Conservation (phyloP, 2,888 invertebrate genomes). For the Lordiphosa andalusiaca region DNA sequence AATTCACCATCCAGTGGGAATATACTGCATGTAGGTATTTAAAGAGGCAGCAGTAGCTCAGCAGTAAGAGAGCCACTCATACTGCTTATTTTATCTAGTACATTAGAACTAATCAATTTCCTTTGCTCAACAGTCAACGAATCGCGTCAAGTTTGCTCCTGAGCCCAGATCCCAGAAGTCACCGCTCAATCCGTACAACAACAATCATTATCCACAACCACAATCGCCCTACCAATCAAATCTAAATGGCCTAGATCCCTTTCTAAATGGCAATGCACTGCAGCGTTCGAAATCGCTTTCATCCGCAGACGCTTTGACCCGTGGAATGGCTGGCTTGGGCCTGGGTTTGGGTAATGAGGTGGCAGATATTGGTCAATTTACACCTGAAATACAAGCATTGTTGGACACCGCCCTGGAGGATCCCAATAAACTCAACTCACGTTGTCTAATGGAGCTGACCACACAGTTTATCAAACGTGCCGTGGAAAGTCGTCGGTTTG, state of each 20-base stretch:
- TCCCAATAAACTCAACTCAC: slow-evolving; percentile 88
- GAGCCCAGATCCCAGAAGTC: slow-evolving; percentile 75
- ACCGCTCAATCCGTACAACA: slow-evolving; percentile 32
- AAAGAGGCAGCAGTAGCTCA: too few relatives aligned
- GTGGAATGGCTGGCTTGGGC: slow-evolving; percentile 85
- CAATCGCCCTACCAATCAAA: slow-evolving; percentile 48
- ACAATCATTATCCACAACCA: slow-evolving; percentile 48
- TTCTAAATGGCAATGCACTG: slow-evolving; percentile 78
- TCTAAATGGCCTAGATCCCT: slow-evolving; percentile 64
- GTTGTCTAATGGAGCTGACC: slow-evolving; percentile 91
- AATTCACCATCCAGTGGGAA: slow-evolving; percentile 88
- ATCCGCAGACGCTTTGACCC: slow-evolving; percentile 86
- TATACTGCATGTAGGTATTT: slow-evolving; percentile 83
- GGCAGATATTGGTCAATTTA: slow-evolving; percentile 88
- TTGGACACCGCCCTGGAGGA: slow-evolving; percentile 90
- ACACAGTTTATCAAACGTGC: slow-evolving; percentile 90
- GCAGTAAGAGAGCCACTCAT: too few relatives aligned
- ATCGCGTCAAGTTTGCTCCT: slow-evolving; percentile 80
- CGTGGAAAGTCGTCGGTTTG: slow-evolving; percentile 88
- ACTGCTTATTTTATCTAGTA: neutral
- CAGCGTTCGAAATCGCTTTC: slow-evolving; percentile 92
- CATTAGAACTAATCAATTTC: neutral
- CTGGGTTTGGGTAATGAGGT: slow-evolving; percentile 85
- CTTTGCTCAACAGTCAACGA: slow-evolving; percentile 51
- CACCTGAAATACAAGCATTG: slow-evolving; percentile 86